Percentiles rank a stretch among this genome's conserved stretches.
Conservation (phyloP, 1,140 invertebrate species). For the Ceratina calcarata region DNA sequence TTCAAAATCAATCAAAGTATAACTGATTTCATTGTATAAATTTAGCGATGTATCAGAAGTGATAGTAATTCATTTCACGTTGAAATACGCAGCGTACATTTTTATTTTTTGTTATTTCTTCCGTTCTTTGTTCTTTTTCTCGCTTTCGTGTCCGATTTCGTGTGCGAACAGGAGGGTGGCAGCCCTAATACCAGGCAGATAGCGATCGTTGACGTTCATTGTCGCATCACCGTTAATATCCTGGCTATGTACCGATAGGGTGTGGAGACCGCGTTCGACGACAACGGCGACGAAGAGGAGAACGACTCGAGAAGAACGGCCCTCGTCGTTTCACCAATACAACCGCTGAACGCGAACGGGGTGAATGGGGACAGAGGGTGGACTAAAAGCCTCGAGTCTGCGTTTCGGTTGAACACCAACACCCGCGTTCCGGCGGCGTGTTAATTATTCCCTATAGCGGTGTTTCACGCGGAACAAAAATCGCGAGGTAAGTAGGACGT, state of each 20-base stretch:
- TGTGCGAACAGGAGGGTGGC: constrained; percentile 32
- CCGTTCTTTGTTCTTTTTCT: background rate
- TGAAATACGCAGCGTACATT: too few relatives aligned
- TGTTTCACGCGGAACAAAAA: constrained; percentile 26
- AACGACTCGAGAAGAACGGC: constrained; percentile 25
- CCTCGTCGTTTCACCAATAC: constrained; percentile 46
- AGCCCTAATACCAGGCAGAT: constrained; percentile 61
- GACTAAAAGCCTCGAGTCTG: constrained; percentile 73
- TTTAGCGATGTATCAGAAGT: too few relatives aligned
- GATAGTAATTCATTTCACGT: too few relatives aligned
- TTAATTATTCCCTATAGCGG: constrained; percentile 48
- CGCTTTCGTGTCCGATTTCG: background rate
- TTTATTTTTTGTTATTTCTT: background rate
- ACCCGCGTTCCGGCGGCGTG: constrained; percentile 40
- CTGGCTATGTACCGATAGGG: constrained; percentile 29
- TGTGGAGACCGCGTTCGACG: background rate
- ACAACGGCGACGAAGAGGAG: constrained; percentile 20
- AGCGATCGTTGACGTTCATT: constrained; percentile 75
- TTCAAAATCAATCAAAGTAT: too few relatives aligned
- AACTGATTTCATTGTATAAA: too few relatives aligned
- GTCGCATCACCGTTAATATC: constrained; percentile 73
- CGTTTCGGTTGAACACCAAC: constrained; percentile 68
- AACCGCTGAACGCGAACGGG: constrained; percentile 53
- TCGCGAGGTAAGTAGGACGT: constrained; percentile 6
- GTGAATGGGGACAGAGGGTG: constrained; percentile 63